Conservation (phyloP, 1,140 invertebrate species). For the Notospermus geniculatus region DNA sequence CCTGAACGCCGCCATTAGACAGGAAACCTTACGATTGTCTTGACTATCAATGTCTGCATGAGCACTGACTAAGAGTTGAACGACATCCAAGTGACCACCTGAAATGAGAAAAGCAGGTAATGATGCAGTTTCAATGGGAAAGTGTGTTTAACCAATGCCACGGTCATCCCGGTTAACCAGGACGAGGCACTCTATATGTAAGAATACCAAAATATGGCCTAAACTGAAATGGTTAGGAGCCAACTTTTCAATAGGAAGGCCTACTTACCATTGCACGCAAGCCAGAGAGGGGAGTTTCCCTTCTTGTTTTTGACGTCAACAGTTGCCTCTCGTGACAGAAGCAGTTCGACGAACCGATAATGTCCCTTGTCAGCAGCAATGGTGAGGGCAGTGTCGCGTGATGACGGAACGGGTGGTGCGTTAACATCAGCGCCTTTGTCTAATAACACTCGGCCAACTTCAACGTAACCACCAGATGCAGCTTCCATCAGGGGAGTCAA, state of each 20-base stretch:
- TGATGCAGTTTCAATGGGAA: no score
- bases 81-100: conserved; percentile 90
- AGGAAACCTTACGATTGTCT: conserved; percentile 93
- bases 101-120: conserved; percentile 29
- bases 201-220: no score
- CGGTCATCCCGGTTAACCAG: no score
- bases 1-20: conserved; percentile 96
- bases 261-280: conserved; percentile 84
- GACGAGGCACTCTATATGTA: no score
- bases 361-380: conserved; percentile 99
- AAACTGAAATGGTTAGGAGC: no score
- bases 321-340: conserved; percentile 70
- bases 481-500: conserved; percentile 99
- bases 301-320: conserved; percentile 99
- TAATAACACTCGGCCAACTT: conserved; percentile 92
- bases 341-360: conserved; percentile 90
- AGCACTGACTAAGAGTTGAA: conserved; percentile 84
- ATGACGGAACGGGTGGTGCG: conserved; percentile 95
- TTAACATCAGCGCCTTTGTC: conserved; percentile 98
- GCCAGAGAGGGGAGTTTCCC: conserved; percentile 96
- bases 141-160: no score
- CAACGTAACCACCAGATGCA: conserved; percentile 97
- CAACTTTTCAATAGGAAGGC: no score
- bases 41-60: conserved; percentile 94
- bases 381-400: conserved; percentile 95